phyloP scores from a whole-genome alignment of 2,797 vertebrate species.

The Coreius guichenoti region DNA sequence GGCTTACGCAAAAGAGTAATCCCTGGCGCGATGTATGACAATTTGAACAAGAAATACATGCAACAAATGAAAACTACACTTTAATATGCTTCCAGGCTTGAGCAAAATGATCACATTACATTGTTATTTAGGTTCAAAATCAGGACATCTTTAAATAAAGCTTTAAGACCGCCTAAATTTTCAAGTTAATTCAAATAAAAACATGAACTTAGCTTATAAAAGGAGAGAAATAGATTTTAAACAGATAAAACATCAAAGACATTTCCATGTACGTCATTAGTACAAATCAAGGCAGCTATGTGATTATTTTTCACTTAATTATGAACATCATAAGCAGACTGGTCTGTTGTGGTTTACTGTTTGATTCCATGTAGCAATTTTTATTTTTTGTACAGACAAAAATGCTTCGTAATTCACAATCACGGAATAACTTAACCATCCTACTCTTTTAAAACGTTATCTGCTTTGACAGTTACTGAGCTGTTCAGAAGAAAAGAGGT shows the following conservation, averaged over 20 bases:
- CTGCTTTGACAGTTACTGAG: conserved; percentile 5
- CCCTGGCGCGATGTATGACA: too few relatives aligned
- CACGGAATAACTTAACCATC: conserved; percentile 15
- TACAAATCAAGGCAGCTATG: conserved; percentile 65
- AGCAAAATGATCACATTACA: conserved; percentile 59
- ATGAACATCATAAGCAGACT: conserved; percentile 43
- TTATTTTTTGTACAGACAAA: not conserved
- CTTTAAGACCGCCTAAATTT: conserved; percentile 49
- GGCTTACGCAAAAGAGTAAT: too few relatives aligned
- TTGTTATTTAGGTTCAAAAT: conserved; percentile 73
- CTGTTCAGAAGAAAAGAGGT: not conserved
- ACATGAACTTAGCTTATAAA: conserved; percentile 64
- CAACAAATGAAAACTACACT: conserved; percentile 14
- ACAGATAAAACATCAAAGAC: conserved; percentile 67
- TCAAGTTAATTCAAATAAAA: conserved; percentile 58
- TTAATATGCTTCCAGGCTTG: not conserved
- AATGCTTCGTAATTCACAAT: conserved; percentile 9
- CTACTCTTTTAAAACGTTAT: not conserved
- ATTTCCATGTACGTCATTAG: conserved; percentile 64
- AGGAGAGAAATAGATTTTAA: conserved; percentile 64
- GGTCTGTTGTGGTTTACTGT: conserved; percentile 68
- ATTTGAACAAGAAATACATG: not conserved
- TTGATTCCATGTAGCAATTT: conserved; percentile 14
- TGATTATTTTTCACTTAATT: conserved; percentile 35
- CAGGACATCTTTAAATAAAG: conserved; percentile 62